Base-by-base conservation (phyloP, 2,888 invertebrate genomes). In the Sinelater perroti region DNA sequence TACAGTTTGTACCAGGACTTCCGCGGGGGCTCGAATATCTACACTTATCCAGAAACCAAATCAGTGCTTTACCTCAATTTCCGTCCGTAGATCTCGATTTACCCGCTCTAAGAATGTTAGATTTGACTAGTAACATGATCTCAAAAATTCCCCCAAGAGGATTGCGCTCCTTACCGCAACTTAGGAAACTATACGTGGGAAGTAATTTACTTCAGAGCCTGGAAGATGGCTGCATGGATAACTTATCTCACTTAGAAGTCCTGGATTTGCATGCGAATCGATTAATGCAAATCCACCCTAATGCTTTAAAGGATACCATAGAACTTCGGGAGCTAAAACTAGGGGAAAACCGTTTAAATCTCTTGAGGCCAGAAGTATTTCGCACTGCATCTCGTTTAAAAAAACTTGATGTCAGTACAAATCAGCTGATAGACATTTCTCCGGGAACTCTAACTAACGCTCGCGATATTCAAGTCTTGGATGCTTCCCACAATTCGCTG, bases 11-110 rank as follows among this genome's bases (percentile, higher is more conserved):
- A n/a, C 87, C 90, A 1, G 91, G 90, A 0, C 77, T 93, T 46
- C 92, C 93, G 0, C 81, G 87, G 66, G 90, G 88, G 31, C 79
- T 93, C 45, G 93, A 93, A 73, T 85, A 91, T 62, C 77, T 93
- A 16, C 86, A 87, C 71, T 76, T 91, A 70, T 80, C 87, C 44
- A 84, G 83, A 70, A 93, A 93, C 75, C 84, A 88, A 67, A 89
- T 93, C 49, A 80, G 83, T 3, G 80, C 78, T 31, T 75, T 93
- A 33, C 90, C 91, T 3, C 74, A 79, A 2, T 77, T 85, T 11
- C 85, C 87, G 0, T 87, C 87, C 1, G 87, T 87, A 42, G 86
- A 87, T 70, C 77, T 91, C 49, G 86, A 89, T 67, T 77, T 93
- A 58, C 91, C 91, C 0, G 83, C 87, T 28, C 73, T 93, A 33